Conservation (phyloP, 1,140 invertebrate genomes). For the Adelges cooleyi region DNA sequence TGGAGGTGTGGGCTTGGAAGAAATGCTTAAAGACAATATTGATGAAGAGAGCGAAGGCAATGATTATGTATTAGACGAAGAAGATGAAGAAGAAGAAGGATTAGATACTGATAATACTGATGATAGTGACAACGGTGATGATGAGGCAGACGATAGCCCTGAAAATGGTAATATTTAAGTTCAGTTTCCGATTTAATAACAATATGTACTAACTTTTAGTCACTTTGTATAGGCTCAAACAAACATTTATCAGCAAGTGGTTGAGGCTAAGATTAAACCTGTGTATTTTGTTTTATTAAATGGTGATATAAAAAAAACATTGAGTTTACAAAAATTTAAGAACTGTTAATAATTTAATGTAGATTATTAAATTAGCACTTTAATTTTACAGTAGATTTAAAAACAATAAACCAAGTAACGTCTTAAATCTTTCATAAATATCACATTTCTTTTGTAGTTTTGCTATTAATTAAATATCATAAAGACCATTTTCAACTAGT, state of each 20-base stretch:
- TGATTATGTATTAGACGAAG: conserved; percentile 49
- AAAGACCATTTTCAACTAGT: too few relatives aligned
- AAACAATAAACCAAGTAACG: too few relatives aligned
- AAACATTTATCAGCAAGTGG: neutral
- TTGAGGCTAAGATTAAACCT: conserved; percentile 6
- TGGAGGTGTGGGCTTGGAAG: conserved; percentile 45
- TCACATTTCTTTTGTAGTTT: too few relatives aligned
- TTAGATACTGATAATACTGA: conserved; percentile 50
- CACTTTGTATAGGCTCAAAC: conserved; percentile 4
- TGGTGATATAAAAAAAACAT: too few relatives aligned
- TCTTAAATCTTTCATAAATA: too few relatives aligned
- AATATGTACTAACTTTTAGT: neutral
- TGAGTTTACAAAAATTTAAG: too few relatives aligned
- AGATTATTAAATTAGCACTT: too few relatives aligned
- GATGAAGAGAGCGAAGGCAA: conserved; percentile 56
- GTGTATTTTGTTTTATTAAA: neutral
- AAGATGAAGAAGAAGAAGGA: conserved; percentile 45
- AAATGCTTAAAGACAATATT: conserved; percentile 53
- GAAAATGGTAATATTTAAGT: conserved; percentile 4
- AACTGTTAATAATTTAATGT: too few relatives aligned
- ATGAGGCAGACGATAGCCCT: conserved; percentile 40
- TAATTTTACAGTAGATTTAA: too few relatives aligned
- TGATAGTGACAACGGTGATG: conserved; percentile 47
- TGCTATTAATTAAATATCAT: too few relatives aligned
- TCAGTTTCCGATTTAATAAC: neutral